These are phyloP conservation scores for Columba guinea DNA, from an alignment of 2,797 vertebrate species.

Conservation along the genomic window DNA sequence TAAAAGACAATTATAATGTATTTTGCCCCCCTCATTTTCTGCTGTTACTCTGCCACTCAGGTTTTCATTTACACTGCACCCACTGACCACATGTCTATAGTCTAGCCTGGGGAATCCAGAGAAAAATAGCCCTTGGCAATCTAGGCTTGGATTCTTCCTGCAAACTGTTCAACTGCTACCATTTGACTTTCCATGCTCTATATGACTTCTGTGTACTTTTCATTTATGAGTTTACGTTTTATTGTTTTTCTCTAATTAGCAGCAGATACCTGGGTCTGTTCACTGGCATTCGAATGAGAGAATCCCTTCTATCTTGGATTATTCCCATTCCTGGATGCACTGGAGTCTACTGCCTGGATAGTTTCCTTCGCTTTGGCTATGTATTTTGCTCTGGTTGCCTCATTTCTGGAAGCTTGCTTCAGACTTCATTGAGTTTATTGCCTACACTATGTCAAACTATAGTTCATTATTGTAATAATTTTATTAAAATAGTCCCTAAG, in stretches of 20 bases:
- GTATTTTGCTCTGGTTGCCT: slow-evolving; percentile 12
- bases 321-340: neutral
- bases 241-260: neutral
- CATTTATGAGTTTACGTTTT: neutral
- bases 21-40: neutral
- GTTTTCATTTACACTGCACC: neutral
- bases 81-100: neutral
- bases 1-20: neutral
- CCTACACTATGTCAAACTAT: slow-evolving; percentile 28
- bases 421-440: slow-evolving; percentile 60
- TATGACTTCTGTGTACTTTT: neutral
- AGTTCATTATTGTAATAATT: slow-evolving; percentile 38
- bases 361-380: neutral
- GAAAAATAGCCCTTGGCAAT: neutral
- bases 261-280: neutral
- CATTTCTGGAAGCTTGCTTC: slow-evolving; percentile 49
- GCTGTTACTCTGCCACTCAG: neutral
- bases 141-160: neutral
- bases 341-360: neutral
- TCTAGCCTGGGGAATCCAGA: neutral
- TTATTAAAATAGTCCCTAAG: slow-evolving; percentile 54
- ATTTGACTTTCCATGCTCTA: neutral
- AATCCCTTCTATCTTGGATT: neutral
- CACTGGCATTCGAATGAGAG: neutral
- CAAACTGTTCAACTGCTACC: neutral